Evolutionary conservation across 2,888 invertebrate genomes (phyloP).

Genomic region (Neoscelio sp.): DNA sequence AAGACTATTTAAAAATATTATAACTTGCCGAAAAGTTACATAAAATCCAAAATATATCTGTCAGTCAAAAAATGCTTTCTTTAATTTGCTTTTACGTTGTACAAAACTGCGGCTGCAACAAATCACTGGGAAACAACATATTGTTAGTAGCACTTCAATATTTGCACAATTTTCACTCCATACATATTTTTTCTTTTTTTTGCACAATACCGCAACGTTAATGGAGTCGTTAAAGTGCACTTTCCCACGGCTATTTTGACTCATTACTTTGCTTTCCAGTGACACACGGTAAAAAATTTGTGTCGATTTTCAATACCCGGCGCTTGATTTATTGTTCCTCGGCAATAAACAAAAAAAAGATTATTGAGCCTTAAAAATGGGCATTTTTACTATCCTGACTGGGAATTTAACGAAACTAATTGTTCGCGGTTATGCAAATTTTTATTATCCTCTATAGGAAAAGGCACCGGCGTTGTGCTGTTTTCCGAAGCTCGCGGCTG

Average conservation of each 20-base stretch:
- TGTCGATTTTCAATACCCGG: background rate
- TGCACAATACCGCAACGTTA: background rate
- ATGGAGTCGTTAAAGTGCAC: constrained; percentile 2
- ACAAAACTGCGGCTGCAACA: too few relatives aligned
- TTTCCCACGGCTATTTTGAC: constrained; percentile 37
- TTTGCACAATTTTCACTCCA: constrained; percentile 14
- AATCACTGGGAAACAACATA: too few relatives aligned
- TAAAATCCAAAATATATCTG: too few relatives aligned
- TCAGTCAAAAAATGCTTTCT: too few relatives aligned
- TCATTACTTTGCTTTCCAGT: constrained; percentile 5
- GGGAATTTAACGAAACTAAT: background rate
- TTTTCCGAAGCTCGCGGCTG: constrained; percentile 7
- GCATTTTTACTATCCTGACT: background rate
- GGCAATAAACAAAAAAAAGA: background rate
- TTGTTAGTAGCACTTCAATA: constrained; percentile 1
- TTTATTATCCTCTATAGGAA: background rate
- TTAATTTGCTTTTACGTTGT: too few relatives aligned
- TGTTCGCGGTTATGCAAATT: background rate
- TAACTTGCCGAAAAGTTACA: too few relatives aligned
- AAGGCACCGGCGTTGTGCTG: background rate
- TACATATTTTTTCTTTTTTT: constrained; percentile 7
- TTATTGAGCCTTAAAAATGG: background rate
- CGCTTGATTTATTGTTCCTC: background rate
- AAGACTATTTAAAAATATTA: too few relatives aligned
- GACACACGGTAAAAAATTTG: constrained; percentile 1